phyloP scores from a whole-genome alignment of 1,140 invertebrate species.

The Bursaphelenchus mucronatus region DNA sequence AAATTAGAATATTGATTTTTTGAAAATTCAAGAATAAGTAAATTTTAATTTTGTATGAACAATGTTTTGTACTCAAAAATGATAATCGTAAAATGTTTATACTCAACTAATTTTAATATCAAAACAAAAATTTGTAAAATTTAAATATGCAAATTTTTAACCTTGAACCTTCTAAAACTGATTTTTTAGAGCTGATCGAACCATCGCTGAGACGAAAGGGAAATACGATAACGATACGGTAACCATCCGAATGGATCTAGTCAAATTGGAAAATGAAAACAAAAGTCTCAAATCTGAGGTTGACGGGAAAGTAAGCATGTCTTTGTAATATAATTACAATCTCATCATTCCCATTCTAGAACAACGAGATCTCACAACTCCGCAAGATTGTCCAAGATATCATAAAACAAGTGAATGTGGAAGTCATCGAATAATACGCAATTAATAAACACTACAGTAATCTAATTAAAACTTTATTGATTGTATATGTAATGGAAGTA shows the following conservation, averaged over 20 bases:
- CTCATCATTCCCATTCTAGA: slow-evolving; percentile 2
- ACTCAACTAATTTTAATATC: too few relatives aligned
- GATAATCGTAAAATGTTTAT: too few relatives aligned
- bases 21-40: too few relatives aligned
- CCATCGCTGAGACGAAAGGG: slow-evolving; percentile 17
- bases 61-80: too few relatives aligned
- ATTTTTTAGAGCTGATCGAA: slow-evolving; percentile 15
- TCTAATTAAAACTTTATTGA: slow-evolving; percentile 6
- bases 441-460: not conserved
- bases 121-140: too few relatives aligned
- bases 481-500: slow-evolving; percentile 4
- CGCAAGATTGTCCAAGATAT: slow-evolving; percentile 12
- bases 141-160: too few relatives aligned
- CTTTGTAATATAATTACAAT: not conserved
- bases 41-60: too few relatives aligned
- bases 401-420: slow-evolving; percentile 17
- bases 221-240: slow-evolving; percentile 9
- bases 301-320: slow-evolving; percentile 10
- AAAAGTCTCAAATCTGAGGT: slow-evolving; percentile 9
- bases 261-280: slow-evolving; percentile 13
- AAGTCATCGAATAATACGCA: not conserved
- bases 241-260: slow-evolving; percentile 14
- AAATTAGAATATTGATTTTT: not conserved
- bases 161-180: not conserved
- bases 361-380: slow-evolving; percentile 16